Conservation (phyloP, 2,888 invertebrate genomes). For the Cephus rjabovi region DNA sequence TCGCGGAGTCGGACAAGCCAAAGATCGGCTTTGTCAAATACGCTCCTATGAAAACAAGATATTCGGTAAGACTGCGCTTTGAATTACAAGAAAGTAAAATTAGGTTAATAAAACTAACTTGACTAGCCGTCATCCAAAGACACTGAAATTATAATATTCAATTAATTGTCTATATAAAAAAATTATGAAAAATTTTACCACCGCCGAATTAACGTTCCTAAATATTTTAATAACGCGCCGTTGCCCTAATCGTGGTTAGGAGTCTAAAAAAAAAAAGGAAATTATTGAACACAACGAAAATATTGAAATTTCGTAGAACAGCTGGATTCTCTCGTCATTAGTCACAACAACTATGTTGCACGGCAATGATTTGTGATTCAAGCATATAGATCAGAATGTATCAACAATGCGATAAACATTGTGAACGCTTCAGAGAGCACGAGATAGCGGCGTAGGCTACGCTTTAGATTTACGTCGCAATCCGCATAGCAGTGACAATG, state of each 20-base stretch:
- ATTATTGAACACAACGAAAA: not conserved
- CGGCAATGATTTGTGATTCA: not conserved
- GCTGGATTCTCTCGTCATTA: not conserved
- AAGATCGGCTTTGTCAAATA: constrained; percentile 49
- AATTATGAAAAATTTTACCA: not conserved
- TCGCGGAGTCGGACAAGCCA: constrained; percentile 35
- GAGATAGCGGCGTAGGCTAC: not conserved
- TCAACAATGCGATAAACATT: not conserved
- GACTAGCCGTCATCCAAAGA: not conserved
- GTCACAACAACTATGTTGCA: not conserved
- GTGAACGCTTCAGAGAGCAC: not conserved
- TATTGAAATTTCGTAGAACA: not conserved
- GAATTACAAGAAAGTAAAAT: not conserved
- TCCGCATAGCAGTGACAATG: not conserved
- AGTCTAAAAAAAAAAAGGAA: no score
- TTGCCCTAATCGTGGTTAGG: not conserved
- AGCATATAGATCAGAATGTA: not conserved
- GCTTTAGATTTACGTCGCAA: not conserved
- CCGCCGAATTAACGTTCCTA: not conserved
- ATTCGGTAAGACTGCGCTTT: constrained; percentile 51
- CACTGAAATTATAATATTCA: not conserved
- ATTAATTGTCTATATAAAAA: not conserved
- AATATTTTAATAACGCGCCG: not conserved
- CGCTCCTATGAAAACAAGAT: constrained; percentile 49
- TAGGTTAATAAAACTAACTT: not conserved